phyloP scores from a whole-genome alignment of 2,113 vertebrate genomes.

The Mungos mungo region DNA sequence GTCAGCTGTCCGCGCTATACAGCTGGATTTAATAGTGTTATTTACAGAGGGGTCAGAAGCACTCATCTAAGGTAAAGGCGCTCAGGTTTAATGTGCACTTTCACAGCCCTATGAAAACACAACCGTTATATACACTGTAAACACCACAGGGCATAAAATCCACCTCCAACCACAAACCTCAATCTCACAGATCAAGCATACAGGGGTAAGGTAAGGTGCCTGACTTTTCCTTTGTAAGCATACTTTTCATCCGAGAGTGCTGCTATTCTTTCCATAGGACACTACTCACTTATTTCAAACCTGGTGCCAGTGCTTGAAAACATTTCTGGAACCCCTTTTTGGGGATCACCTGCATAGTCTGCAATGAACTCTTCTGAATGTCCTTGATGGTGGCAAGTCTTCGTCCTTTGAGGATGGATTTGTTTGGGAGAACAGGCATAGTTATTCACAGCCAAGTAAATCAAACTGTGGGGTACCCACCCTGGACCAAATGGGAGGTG shows the following conservation, averaged over 20 bases:
- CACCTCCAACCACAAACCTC: conserved; percentile 72
- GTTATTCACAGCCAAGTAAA: conserved; percentile 51
- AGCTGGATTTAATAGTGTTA: conserved; percentile 82
- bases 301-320: not conserved
- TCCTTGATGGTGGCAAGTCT: not conserved
- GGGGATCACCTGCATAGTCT: not conserved
- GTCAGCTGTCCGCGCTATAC: conserved; percentile 84
- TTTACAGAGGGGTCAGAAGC: conserved; percentile 87
- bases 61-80: conserved; percentile 86
- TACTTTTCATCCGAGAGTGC: conserved; percentile 38
- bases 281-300: conserved; percentile 34
- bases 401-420: not conserved
- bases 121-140: conserved; percentile 95
- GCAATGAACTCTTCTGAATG: not conserved
- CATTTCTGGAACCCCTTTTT: not conserved
- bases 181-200: conserved; percentile 72
- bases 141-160: conserved; percentile 90
- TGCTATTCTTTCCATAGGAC: conserved; percentile 1
- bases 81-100: conserved; percentile 87
- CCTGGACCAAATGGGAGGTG: conserved; percentile 3
- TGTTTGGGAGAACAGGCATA: conserved; percentile 25
- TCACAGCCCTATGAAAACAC: conserved; percentile 85
- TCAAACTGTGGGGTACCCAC: not conserved
- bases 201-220: conserved; percentile 63
- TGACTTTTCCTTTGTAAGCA: conserved; percentile 36